Conservation (phyloP, 35 echinoderm and acorn worm species). For the Apostichopus parvimensis region DNA sequence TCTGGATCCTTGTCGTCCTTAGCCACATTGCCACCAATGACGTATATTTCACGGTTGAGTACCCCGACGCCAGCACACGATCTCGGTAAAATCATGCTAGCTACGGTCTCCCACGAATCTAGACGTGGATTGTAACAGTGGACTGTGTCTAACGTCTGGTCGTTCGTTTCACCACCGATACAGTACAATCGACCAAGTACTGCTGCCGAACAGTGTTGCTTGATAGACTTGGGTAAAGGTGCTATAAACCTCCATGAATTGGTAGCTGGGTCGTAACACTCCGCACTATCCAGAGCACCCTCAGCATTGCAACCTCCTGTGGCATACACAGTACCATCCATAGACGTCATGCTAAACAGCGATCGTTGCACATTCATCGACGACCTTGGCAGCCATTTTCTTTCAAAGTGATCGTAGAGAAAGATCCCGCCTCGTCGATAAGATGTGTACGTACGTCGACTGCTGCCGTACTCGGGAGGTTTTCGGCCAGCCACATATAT, state of each 20-base stretch:
- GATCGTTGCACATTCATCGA: constrained; percentile 78
- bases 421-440: constrained; percentile 88
- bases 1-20: constrained; percentile 88
- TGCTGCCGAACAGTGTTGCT: constrained; percentile 68
- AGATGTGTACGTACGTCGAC: constrained; percentile 73
- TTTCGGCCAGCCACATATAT: constrained; percentile 82
- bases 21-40: constrained; percentile 95
- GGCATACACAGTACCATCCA: constrained; percentile 92
- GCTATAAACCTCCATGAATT: constrained; percentile 79
- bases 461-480: constrained; percentile 76
- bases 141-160: constrained; percentile 71
- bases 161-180: constrained; percentile 87
- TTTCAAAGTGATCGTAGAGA: constrained; percentile 96
- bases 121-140: constrained; percentile 88
- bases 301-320: constrained; percentile 78
- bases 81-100: constrained; percentile 93
- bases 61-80: constrained; percentile 84
- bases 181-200: constrained; percentile 87
- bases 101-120: constrained; percentile 73
- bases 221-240: constrained; percentile 75
- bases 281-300: constrained; percentile 65
- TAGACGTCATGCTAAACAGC: constrained; percentile 83
- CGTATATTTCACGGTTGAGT: constrained; percentile 89
- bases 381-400: constrained; percentile 90
- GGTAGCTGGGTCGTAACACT: constrained; percentile 86